phyloP scores from a whole-genome alignment of 1,140 invertebrate genomes.

The Andricus grossulariae region DNA sequence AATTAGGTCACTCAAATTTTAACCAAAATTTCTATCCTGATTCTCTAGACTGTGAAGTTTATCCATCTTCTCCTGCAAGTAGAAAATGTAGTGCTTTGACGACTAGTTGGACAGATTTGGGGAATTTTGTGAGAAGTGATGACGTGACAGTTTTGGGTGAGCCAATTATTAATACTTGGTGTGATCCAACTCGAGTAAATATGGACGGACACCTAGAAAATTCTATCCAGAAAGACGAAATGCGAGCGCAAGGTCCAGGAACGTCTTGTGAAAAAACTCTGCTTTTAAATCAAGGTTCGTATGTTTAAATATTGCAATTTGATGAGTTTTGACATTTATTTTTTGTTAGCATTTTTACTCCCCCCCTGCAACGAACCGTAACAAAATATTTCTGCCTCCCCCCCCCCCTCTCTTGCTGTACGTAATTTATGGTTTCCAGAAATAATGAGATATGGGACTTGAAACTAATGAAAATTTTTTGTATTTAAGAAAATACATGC shows the following conservation, averaged over 20 bases:
- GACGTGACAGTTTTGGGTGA: neutral
- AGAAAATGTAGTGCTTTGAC: neutral
- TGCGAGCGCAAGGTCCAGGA: no score
- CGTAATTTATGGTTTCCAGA: no score
- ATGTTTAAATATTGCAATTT: neutral
- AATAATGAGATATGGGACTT: no score
- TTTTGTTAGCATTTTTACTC: no score
- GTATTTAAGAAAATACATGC: no score
- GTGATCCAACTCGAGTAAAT: neutral
- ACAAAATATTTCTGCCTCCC: no score
- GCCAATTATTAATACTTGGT: neutral
- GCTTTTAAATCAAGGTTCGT: neutral
- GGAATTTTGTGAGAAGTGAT: neutral
- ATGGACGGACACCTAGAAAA: neutral
- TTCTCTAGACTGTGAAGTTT: neutral
- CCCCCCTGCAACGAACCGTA: no score
- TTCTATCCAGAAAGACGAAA: neutral
- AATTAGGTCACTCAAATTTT: conserved; percentile 5
- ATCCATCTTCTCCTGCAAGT: conserved; percentile 8
- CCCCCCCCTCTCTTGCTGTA: no score
- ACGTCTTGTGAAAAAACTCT: neutral
- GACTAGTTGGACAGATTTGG: conserved; percentile 1
- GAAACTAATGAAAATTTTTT: no score
- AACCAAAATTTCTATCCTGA: conserved; percentile 8
- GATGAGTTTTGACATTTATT: no score